phyloP scores from a whole-genome alignment of 2,113 vertebrate genomes.

The Nothobranchius kuhntae region DNA sequence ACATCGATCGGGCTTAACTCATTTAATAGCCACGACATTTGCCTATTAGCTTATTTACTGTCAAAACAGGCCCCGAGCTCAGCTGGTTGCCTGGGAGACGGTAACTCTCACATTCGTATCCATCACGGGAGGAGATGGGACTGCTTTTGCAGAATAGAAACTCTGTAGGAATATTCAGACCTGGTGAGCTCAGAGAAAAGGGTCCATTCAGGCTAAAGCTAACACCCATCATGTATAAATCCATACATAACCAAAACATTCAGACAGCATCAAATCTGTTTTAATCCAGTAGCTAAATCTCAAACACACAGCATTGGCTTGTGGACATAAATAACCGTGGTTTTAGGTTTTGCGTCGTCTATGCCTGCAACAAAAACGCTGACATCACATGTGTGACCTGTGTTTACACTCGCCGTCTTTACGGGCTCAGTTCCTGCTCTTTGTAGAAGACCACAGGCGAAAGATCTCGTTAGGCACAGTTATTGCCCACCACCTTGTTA shows the following conservation, averaged over 20 bases:
- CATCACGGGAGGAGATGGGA: conserved; percentile 43
- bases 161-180: conserved; percentile 24
- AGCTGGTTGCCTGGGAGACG: conserved; percentile 52
- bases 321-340: too few relatives aligned
- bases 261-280: not conserved
- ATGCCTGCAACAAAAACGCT: too few relatives aligned
- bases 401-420: too few relatives aligned
- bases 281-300: not conserved
- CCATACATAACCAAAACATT: not conserved
- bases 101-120: conserved; percentile 50
- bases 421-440: too few relatives aligned
- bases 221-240: conserved; percentile 5
- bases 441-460: too few relatives aligned
- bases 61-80: conserved; percentile 47
- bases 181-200: not conserved
- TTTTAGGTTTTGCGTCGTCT: too few relatives aligned
- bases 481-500: too few relatives aligned
- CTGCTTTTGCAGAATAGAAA: conserved; percentile 49
- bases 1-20: conserved; percentile 71
- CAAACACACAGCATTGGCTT: not conserved
- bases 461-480: too few relatives aligned
- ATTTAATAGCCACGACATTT: conserved; percentile 73
- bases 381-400: too few relatives aligned
- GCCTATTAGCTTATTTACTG: conserved; percentile 72
- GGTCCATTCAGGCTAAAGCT: not conserved